A percentile compares a stretch with the other conserved stretches of the same genome.
phyloP scores from a whole-genome alignment of 2,888 invertebrate genomes.

The Teinopalpus imperialis region DNA sequence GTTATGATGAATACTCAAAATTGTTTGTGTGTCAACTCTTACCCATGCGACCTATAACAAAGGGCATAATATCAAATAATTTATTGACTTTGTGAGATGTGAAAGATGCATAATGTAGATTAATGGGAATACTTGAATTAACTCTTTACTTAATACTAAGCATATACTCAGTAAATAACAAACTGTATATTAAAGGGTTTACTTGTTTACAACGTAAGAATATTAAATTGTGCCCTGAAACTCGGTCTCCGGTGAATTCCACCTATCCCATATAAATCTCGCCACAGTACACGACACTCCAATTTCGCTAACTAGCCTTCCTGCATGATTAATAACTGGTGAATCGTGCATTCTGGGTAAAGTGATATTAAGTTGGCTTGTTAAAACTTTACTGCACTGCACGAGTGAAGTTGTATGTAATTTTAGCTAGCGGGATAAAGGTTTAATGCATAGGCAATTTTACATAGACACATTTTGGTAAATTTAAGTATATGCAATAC shows the following conservation, averaged over 20 bases:
- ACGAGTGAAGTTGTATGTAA: constrained; percentile 64
- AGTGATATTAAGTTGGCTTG: constrained; percentile 82
- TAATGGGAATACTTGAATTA: too few relatives aligned
- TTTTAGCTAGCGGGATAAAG: constrained; percentile 41
- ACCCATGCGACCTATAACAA: constrained; percentile 93
- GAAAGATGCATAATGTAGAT: too few relatives aligned
- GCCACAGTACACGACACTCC: constrained; percentile 55
- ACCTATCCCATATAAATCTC: constrained; percentile 42
- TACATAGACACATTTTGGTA: constrained; percentile 2
- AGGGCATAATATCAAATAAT: too few relatives aligned
- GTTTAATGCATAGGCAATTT: constrained; percentile 17
- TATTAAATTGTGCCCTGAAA: constrained; percentile 42
- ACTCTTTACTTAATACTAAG: too few relatives aligned
- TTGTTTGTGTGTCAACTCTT: constrained; percentile 95
- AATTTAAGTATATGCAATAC: too few relatives aligned
- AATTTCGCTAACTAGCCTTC: constrained; percentile 76
- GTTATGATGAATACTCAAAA: constrained; percentile 94
- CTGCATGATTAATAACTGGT: constrained; percentile 78
- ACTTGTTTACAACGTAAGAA: constrained; percentile 39
- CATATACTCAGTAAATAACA: not conserved
- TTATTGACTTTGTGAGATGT: too few relatives aligned
- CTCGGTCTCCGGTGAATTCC: constrained; percentile 30
- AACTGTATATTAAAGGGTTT: not conserved
- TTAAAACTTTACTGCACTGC: constrained; percentile 76
- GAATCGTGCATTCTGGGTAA: constrained; percentile 74